Base-by-base conservation (phyloP, 2,113 vertebrate genomes). In the Cavia porcellus region DNA sequence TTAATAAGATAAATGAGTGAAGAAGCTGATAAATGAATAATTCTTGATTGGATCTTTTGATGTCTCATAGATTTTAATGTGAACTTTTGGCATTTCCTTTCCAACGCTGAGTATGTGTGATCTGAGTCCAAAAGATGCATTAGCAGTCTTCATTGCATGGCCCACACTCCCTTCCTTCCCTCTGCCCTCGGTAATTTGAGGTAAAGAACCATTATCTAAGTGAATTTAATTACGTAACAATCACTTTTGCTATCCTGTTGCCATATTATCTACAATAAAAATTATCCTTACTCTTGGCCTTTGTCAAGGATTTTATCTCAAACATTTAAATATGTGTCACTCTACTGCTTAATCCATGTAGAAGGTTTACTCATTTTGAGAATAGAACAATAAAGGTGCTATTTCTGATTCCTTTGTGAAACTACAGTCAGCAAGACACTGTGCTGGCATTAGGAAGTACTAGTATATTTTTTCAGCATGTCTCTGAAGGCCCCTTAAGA, bases 401-500 rank as follows among this genome's bases (percentile, higher is more conserved):
- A 13, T 89, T 86, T 86, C 61, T 74, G 9, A 84, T 20, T 70
- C 22, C 50, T 42, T 8, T 17, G 20, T 10, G 62, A 84, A 84
- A 17, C 24, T 32, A 17, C 1, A 17, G 20, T 55, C 55, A 74
- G 42, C 45, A 92, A 77, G 62, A n/a, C 19, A 28, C 9, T 55
- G 81, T 66, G 13, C 22, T 72, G 45, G 3, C 22, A 24, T 24
- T 68, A 35, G 64, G 42, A 57, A 86, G 61, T 24, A 72, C 66
- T 28, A 42, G 14, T 19, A 13, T 25, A 20, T 57, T 92, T 92
- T 68, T 62, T 9, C 50, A 90, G 28, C 7, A 2, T 45, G 47
- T 88, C 52, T 87, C 77, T 92, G 57, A 88, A 96, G 85, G 86
- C 24, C 70, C 5, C 2, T 38, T 5, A 81, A 91, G 75, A 70